Conservation (phyloP, 2,888 invertebrate genomes). For the Drosophila mettleri region DNA sequence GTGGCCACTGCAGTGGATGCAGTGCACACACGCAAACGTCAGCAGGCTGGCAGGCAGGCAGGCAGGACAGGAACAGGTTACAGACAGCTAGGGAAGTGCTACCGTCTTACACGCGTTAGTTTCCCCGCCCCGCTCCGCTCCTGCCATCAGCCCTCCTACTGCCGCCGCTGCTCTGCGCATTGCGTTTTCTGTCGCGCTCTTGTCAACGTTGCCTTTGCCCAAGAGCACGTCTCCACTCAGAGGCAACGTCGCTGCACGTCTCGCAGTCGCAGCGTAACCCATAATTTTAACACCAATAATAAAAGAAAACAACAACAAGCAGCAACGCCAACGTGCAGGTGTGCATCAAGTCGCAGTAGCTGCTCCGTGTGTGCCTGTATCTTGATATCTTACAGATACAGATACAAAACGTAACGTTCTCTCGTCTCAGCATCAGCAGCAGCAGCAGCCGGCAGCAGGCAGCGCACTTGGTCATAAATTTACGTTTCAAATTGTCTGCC, state of each 20-base stretch:
- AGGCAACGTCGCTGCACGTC: conserved; percentile 6
- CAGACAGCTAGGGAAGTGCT: conserved; percentile 74
- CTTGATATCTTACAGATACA: conserved; percentile 75
- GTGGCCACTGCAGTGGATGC: background rate
- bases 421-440: conserved; percentile 32
- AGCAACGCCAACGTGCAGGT: conserved; percentile 69
- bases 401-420: conserved; percentile 66
- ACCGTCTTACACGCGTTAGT: conserved; percentile 72
- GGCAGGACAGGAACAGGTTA: conserved; percentile 67
- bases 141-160: background rate
- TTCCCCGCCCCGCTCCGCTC: background rate
- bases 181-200: conserved; percentile 55
- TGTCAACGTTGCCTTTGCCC: conserved; percentile 67
- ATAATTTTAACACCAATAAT: conserved; percentile 80
- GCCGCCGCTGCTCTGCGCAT: background rate
- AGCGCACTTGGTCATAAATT: conserved; percentile 76
- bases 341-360: conserved; percentile 79
- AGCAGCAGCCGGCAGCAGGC: conserved; percentile 27
- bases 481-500: conserved; percentile 75
- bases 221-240: conserved; percentile 35
- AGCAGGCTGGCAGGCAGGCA: too few species aligned
- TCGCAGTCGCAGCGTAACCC: conserved; percentile 66
- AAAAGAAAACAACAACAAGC: conserved; percentile 61
- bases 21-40: conserved; percentile 45
- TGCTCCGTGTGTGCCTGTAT: conserved; percentile 55